Percentiles rank a stretch among this genome's conserved stretches.
Evolutionary conservation across 2,113 vertebrate genomes (phyloP).

Genomic region (Paramormyrops kingsleyae): DNA sequence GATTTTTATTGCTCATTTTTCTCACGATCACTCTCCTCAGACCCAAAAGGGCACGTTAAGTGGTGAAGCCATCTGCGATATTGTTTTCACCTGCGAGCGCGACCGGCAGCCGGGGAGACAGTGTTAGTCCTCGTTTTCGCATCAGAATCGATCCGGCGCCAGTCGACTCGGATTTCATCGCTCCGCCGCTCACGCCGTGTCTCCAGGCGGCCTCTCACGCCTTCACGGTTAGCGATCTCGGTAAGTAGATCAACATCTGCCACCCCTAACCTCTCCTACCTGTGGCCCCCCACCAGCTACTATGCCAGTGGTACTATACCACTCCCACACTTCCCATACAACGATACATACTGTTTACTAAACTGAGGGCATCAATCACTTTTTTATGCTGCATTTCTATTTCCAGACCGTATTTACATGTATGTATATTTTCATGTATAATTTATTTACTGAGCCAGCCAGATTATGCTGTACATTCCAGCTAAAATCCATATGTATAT

Average conservation of each 20-base stretch:
- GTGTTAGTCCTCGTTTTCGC: background rate
- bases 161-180: background rate
- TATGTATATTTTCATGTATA: background rate
- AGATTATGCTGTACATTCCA: background rate
- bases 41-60: background rate
- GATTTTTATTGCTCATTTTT: constrained; percentile 1
- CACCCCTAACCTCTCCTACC: background rate
- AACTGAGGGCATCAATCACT: background rate
- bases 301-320: background rate
- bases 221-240: background rate
- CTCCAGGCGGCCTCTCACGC: background rate
- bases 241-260: background rate
- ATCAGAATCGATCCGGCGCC: background rate
- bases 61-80: background rate
- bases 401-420: background rate
- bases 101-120: background rate
- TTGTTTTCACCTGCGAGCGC: background rate
- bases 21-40: background rate
- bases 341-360: background rate
- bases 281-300: background rate
- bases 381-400: background rate
- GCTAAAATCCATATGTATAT: background rate
- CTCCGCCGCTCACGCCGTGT: background rate
- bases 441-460: background rate
- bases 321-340: background rate